phyloP scores from a whole-genome alignment of 2,888 invertebrate species.

The Amphipyra tragopoginis region DNA sequence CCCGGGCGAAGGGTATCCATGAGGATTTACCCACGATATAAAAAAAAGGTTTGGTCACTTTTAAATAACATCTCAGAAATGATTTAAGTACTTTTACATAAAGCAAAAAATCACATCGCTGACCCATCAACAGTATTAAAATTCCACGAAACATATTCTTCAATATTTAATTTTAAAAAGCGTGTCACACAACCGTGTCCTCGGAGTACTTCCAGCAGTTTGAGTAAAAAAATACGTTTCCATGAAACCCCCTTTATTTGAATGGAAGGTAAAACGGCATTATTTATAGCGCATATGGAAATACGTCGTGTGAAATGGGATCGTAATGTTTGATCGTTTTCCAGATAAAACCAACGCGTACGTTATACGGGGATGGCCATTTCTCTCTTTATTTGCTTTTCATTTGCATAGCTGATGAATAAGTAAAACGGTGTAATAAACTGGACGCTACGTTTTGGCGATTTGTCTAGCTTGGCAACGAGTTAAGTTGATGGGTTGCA shows the following conservation, averaged over 20 bases:
- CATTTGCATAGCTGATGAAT: slow-evolving; percentile 81
- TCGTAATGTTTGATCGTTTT: slow-evolving; percentile 83
- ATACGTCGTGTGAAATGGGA: slow-evolving; percentile 77
- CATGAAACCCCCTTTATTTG: slow-evolving; percentile 62
- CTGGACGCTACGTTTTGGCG: slow-evolving; percentile 56
- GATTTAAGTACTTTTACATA: too few species aligned
- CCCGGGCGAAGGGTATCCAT: too few species aligned
- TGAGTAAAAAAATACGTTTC: slow-evolving; percentile 48
- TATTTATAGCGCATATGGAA: slow-evolving; percentile 81
- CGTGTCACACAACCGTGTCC: slow-evolving; percentile 16
- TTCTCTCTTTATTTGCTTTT: slow-evolving; percentile 80
- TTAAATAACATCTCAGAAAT: too few species aligned
- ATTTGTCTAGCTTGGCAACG: slow-evolving; percentile 51
- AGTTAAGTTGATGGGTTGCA: slow-evolving; percentile 34
- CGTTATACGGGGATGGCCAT: slow-evolving; percentile 70
- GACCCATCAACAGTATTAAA: slow-evolving; percentile 5
- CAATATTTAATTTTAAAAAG: slow-evolving; percentile 12
- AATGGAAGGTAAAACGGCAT: slow-evolving; percentile 73
- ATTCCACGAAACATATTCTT: background rate
- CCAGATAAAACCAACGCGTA: slow-evolving; percentile 77
- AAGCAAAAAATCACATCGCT: background rate
- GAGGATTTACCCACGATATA: too few species aligned
- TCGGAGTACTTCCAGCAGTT: slow-evolving; percentile 58
- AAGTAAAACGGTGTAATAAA: slow-evolving; percentile 71
- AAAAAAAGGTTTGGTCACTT: too few species aligned